These are phyloP conservation scores for Pipistrellus pygmaeus DNA, from an alignment of 2,797 vertebrate genomes.

Conservation along the genomic window DNA sequence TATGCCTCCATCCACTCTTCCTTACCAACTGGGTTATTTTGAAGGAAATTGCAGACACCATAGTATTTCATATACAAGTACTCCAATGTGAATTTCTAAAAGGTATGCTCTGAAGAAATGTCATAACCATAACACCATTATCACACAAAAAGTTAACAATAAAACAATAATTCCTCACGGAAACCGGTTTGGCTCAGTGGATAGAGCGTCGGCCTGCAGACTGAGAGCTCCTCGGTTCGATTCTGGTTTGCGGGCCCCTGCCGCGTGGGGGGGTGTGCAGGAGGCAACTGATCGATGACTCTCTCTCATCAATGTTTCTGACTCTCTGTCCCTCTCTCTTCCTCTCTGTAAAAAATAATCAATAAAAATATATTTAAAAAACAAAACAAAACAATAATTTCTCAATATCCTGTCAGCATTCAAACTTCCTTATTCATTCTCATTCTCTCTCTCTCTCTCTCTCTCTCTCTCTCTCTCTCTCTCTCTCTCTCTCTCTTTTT, in stretches of 20 bases:
- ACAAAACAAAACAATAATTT: neutral
- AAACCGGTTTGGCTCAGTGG: no score
- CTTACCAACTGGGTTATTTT: neutral
- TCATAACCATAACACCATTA: neutral
- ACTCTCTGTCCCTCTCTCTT: no score
- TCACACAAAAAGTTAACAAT: conserved; percentile 15
- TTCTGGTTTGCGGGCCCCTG: no score
- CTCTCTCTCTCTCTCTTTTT: neutral
- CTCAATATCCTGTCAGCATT: neutral
- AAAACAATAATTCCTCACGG: neutral
- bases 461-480: neutral
- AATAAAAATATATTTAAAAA: no score
- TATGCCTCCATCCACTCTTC: no score
- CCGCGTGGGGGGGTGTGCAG: no score
- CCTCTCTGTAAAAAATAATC: no score
- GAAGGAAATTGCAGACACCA: conserved; percentile 23
- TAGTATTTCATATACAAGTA: conserved; percentile 19
- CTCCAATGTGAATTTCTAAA: conserved; percentile 15
- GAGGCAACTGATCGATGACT: no score
- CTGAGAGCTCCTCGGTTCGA: no score
- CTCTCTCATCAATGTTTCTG: no score
- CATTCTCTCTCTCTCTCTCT: neutral
- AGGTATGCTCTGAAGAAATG: neutral
- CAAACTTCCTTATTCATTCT: neutral
- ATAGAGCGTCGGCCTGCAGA: no score